A percentile compares a stretch with the other conserved stretches of the same genome.
Conservation (phyloP, 1,140 invertebrate species). For the Formica selysi region DNA sequence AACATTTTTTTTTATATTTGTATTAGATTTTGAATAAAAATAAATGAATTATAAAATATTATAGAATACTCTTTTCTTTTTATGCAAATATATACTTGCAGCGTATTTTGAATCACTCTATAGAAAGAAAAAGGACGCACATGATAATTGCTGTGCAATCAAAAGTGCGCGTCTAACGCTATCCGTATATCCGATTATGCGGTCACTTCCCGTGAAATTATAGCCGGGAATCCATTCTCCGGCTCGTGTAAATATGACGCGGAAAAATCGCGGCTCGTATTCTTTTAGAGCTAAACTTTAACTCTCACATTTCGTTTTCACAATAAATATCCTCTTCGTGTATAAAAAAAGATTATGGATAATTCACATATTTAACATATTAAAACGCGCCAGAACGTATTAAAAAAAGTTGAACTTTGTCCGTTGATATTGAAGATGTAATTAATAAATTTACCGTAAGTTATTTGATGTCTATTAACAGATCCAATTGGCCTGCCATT, state of each 20-base stretch:
- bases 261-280: neutral
- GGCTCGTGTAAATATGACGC: constrained; percentile 1
- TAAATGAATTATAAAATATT: too few relatives aligned
- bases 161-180: constrained; percentile 23
- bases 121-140: neutral
- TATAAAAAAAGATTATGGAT: too few relatives aligned
- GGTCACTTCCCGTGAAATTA: constrained; percentile 53
- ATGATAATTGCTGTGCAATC: constrained; percentile 37
- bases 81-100: neutral
- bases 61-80: neutral
- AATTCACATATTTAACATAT: neutral
- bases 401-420: neutral
- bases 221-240: constrained; percentile 1
- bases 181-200: constrained; percentile 23
- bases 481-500: neutral
- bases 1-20: neutral
- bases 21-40: too few relatives aligned
- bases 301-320: neutral
- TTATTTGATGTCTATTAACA: neutral
- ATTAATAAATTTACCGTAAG: neutral
- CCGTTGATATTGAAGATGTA: neutral
- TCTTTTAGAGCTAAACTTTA: neutral
- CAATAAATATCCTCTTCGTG: neutral
- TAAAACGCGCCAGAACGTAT: neutral
- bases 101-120: neutral